phyloP scores from a whole-genome alignment of 1,140 invertebrate genomes.

The Aphidius gifuensis region DNA sequence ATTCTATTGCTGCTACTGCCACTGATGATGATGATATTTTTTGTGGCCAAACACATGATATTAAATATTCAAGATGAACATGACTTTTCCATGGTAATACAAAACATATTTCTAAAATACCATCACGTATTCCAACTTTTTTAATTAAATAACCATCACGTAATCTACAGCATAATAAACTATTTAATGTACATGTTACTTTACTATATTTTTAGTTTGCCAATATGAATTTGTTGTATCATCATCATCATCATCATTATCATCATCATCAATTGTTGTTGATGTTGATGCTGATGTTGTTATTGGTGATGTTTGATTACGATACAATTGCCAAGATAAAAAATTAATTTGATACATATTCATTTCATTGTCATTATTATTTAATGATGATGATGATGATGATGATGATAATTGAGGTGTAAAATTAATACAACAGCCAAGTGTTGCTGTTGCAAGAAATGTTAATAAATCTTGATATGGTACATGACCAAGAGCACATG shows the following conservation, averaged over 20 bases:
- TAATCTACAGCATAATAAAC: constrained; percentile 72
- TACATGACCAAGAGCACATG: constrained; percentile 66
- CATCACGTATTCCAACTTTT: constrained; percentile 59
- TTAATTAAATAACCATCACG: constrained; percentile 77
- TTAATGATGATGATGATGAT: no score
- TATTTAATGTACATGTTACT: constrained; percentile 64
- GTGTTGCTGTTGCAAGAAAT: constrained; percentile 76
- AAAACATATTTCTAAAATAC: constrained; percentile 65
- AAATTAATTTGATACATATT: constrained; percentile 74
- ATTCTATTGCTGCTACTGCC: constrained; percentile 59
- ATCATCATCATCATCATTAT: constrained; percentile 13
- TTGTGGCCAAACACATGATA: constrained; percentile 62
- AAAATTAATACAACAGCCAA: constrained; percentile 68
- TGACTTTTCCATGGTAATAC: constrained; percentile 74
- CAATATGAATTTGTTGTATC: constrained; percentile 45
- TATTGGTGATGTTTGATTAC: constrained; percentile 24
- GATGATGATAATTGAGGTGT: constrained; percentile 43
- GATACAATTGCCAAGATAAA: constrained; percentile 74
- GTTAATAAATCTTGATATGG: constrained; percentile 76
- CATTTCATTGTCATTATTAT: constrained; percentile 53
- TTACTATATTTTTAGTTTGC: constrained; percentile 59
- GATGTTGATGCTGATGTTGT: no score
- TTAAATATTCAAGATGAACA: constrained; percentile 70
- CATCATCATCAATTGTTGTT: no score
- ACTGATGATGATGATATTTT: constrained; percentile 48